Base-by-base conservation (phyloP, 2,888 invertebrate genomes). In the Gymnosoma rotundatum region DNA sequence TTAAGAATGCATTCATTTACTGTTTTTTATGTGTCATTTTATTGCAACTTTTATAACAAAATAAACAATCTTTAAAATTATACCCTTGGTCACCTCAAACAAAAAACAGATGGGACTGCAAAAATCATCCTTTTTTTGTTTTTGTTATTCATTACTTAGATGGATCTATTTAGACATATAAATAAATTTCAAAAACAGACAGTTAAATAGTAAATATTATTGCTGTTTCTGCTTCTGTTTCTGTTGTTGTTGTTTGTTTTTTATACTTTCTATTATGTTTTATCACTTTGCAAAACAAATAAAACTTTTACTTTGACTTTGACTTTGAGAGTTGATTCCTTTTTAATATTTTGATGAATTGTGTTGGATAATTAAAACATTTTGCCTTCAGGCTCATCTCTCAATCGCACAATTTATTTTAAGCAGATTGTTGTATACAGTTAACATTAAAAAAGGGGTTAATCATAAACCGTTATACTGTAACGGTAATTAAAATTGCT, bases 11-110 rank as follows among this genome's bases (percentile, higher is more conserved):
- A 52, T 42, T 52, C 56, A 54, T 60, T 72, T 67, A 60, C 25
- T 60, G 45, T 32, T 73, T 21, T 42, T 12, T 38, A 14, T 66
- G 5, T 18, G 4, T 21, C 2, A 74, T 61, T 72, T 76, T 67
- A 63, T 73, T 69, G 67, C 58, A 67, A 61, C 21, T 78, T 81
- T 78, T 78, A 81, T 70, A 84, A 78, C 84, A 84, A 74, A 84
- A 84, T 81, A 84, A 84, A 84, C 84, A 84, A 84, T 84, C 78
- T 81, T 84, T 78, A 81, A 84, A 84, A 84, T 81, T 78, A 84
- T 81, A 84, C 81, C 84, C 84, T 81, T 81, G 84, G 84, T 81
- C 84, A 84, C 84, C 84, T 84, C 70, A 66, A 74, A 74, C 16
- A 54, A 54, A 63, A 75, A 78, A 63, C 73, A 74, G 81, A 74